These are phyloP conservation scores for Norana najaformis DNA, from an alignment of 2,888 invertebrate species.

Conservation along the genomic window DNA sequence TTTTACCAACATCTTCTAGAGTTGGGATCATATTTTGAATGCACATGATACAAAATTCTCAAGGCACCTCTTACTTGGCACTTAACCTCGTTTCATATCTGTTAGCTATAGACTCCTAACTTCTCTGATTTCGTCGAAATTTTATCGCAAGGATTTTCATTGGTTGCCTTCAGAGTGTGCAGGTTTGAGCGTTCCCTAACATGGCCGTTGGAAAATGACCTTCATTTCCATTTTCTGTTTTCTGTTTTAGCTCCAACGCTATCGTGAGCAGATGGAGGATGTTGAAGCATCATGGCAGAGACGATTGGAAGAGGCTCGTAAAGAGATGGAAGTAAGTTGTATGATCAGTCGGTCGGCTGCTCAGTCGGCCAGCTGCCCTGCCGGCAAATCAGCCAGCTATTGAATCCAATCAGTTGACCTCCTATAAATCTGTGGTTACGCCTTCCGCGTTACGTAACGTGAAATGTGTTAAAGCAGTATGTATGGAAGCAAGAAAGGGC, in stretches of 20 bases:
- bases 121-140: background rate
- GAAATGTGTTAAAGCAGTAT: too few species aligned
- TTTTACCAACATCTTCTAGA: background rate
- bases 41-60: background rate
- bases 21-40: background rate
- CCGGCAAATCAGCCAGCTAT: too few species aligned
- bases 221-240: slow-evolving; percentile 18
- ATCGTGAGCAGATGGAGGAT: slow-evolving; percentile 46
- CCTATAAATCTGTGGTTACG: too few species aligned
- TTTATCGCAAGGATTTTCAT: background rate
- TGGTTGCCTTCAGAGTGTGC: background rate
- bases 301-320: slow-evolving; percentile 40
- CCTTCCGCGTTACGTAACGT: too few species aligned
- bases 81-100: background rate
- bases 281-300: slow-evolving; percentile 43
- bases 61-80: background rate
- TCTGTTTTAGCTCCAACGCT: slow-evolving; percentile 40
- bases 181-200: background rate
- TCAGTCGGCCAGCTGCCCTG: too few species aligned
- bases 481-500: too few species aligned
- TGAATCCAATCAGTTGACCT: too few species aligned
- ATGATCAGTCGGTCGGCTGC: background rate
- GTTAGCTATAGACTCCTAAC: background rate
- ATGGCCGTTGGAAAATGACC: background rate
- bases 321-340: slow-evolving; percentile 44